These are phyloP conservation scores for Nycticebus coucang DNA, from an alignment of 2,113 vertebrate species.

Conservation along the genomic window DNA sequence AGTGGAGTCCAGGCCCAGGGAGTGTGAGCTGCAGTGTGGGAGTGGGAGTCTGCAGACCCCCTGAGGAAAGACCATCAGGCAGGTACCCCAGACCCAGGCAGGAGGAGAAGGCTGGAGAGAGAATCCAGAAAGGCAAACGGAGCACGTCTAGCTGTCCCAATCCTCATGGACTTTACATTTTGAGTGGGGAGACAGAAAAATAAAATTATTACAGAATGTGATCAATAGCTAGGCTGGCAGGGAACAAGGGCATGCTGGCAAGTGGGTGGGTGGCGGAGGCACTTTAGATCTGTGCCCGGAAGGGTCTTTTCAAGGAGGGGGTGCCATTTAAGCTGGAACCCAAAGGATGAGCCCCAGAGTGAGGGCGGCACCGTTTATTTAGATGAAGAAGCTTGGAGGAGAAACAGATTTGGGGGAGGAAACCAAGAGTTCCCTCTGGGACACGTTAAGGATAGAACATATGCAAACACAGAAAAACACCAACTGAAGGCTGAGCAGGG, in stretches of 20 bases:
- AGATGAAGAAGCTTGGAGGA: background rate
- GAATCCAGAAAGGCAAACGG: background rate
- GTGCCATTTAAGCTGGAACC: background rate
- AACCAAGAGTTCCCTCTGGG: background rate
- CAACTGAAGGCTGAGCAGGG: background rate
- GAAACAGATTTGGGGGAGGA: background rate
- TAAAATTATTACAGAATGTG: background rate
- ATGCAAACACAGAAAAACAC: background rate
- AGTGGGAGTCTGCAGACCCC: background rate
- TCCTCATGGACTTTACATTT: background rate
- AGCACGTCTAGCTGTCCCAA: background rate
- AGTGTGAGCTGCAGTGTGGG: rapidly evolving
- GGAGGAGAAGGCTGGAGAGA: background rate
- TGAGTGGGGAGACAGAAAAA: background rate
- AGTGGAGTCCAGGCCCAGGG: background rate
- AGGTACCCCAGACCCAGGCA: background rate
- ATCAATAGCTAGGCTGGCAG: background rate
- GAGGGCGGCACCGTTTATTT: background rate
- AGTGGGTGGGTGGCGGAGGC: background rate
- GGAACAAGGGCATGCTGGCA: background rate
- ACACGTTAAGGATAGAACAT: background rate
- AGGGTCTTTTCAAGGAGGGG: background rate
- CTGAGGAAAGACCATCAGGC: rapidly evolving
- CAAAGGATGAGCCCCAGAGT: background rate
- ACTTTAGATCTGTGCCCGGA: background rate